Conservation (phyloP, 2,888 invertebrate genomes). For the Sinotaia quadrata region DNA sequence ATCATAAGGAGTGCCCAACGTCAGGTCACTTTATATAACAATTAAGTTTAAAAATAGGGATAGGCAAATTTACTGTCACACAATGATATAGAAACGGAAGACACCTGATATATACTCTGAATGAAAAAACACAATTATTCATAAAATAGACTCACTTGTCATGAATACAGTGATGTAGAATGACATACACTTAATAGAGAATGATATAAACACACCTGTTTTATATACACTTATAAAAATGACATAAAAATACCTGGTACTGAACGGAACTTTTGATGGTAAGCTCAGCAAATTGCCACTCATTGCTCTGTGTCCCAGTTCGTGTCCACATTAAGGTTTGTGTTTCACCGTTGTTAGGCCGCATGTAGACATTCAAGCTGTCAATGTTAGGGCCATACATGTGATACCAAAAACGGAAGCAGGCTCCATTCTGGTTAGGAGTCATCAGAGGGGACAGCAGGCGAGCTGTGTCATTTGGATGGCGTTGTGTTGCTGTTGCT, state of each 20-base stretch:
- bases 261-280: slow-evolving; percentile 26
- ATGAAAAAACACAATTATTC: too few relatives aligned
- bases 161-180: too few relatives aligned
- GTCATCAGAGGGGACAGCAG: slow-evolving; percentile 47
- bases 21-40: too few relatives aligned
- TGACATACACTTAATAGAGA: too few relatives aligned
- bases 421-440: slow-evolving; percentile 42
- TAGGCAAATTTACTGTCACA: too few relatives aligned
- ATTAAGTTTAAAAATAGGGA: too few relatives aligned
- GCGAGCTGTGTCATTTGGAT: slow-evolving; percentile 56
- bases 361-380: slow-evolving; percentile 57
- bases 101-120: too few relatives aligned
- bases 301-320: slow-evolving; percentile 53
- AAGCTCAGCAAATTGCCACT: slow-evolving; percentile 56
- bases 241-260: slow-evolving; percentile 41
- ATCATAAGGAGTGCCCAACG: too few relatives aligned
- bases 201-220: too few relatives aligned
- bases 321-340: slow-evolving; percentile 53
- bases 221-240: too few relatives aligned
- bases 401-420: slow-evolving; percentile 66
- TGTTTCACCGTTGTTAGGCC: slow-evolving; percentile 7
- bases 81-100: too few relatives aligned
- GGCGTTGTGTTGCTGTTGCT: slow-evolving; percentile 54
- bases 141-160: too few relatives aligned
- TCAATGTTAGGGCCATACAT: slow-evolving; percentile 65